phyloP scores from a whole-genome alignment of 2,888 invertebrate species.

The Athrips mouffetella region DNA sequence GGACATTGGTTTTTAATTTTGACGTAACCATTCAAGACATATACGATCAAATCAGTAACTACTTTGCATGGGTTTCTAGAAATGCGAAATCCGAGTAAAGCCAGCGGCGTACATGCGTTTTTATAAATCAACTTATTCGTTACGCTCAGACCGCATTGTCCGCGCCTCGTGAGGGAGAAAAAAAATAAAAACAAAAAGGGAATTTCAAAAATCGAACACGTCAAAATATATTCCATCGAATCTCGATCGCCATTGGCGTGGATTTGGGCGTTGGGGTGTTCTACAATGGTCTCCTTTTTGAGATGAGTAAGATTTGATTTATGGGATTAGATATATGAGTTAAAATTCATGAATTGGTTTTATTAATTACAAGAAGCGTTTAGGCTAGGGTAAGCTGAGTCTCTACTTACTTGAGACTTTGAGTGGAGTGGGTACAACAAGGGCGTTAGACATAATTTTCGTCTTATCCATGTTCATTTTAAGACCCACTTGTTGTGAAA shows the following conservation, averaged over 20 bases:
- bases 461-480: too few relatives aligned
- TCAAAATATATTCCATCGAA: constrained; percentile 59
- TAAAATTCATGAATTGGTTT: too few relatives aligned
- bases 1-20: too few relatives aligned
- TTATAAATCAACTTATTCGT: constrained; percentile 71
- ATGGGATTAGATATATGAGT: too few relatives aligned
- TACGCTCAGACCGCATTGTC: constrained; percentile 66
- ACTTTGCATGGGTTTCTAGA: not conserved
- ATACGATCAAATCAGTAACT: constrained; percentile 4
- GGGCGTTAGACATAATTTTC: too few relatives aligned
- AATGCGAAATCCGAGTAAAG: constrained; percentile 30
- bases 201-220: constrained; percentile 55
- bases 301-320: not conserved
- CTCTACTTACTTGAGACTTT: too few relatives aligned
- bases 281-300: constrained; percentile 21
- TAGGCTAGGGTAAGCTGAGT: too few relatives aligned
- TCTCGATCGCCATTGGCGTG: constrained; percentile 36
- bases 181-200: constrained; percentile 36
- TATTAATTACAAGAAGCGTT: not conserved
- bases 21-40: too few relatives aligned
- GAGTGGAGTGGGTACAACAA: too few relatives aligned
- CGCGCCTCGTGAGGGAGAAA: constrained; percentile 51
- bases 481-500: too few relatives aligned
- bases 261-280: constrained; percentile 33
- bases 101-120: constrained; percentile 51